phyloP scores from a whole-genome alignment of 2,888 invertebrate genomes.

The Acleris literana region DNA sequence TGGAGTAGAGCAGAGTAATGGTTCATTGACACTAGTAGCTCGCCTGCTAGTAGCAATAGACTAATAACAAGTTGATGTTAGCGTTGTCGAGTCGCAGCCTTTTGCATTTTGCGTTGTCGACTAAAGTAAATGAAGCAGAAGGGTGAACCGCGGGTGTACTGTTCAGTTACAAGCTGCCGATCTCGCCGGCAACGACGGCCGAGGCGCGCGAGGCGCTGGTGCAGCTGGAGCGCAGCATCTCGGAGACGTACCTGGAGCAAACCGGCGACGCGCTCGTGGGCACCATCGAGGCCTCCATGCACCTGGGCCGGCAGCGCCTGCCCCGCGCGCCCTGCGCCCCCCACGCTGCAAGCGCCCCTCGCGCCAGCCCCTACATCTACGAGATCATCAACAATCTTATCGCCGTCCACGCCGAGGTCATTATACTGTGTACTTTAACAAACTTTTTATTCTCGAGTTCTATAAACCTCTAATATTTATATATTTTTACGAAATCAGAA shows the following conservation, averaged over 20 bases:
- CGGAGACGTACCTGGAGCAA: slow-evolving; percentile 93
- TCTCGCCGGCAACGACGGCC: slow-evolving; percentile 88
- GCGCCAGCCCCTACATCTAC: slow-evolving; percentile 94
- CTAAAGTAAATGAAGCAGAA: no score
- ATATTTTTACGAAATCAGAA: no score
- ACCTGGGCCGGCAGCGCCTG: slow-evolving; percentile 92
- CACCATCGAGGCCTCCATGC: slow-evolving; percentile 98
- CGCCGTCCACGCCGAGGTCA: slow-evolving; percentile 89
- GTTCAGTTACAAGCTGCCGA: slow-evolving; percentile 87
- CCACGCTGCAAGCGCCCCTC: slow-evolving; percentile 77
- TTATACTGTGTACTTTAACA: no score
- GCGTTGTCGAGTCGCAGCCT: no score
- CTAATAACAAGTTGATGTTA: no score
- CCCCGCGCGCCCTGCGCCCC: slow-evolving; percentile 73
- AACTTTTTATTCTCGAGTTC: no score
- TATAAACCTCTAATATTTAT: no score
- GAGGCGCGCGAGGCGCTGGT: slow-evolving; percentile 86
- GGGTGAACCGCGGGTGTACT: no score
- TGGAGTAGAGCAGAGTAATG: no score
- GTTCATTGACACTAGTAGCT: no score
- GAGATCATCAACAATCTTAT: slow-evolving; percentile 93
- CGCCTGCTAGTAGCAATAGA: no score
- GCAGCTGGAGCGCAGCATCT: slow-evolving; percentile 84
- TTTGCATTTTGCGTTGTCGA: no score
- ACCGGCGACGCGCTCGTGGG: slow-evolving; percentile 97